These are phyloP conservation scores for Mormyrus proboscirostris DNA, from an alignment of 2,797 vertebrate genomes.

Conservation along the genomic window DNA sequence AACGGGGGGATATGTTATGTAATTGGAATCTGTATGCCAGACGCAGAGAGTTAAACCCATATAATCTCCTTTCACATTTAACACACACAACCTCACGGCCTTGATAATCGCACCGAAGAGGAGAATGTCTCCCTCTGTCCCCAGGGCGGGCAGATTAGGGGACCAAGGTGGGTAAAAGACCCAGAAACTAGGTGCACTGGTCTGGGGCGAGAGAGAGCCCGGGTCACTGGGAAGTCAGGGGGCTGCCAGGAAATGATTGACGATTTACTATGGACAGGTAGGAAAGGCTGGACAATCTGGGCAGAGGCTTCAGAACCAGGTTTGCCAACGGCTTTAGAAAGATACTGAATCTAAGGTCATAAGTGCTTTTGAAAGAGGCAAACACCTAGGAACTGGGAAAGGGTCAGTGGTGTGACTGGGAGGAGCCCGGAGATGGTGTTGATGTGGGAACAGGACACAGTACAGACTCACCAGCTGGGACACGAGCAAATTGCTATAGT, in stretches of 20 bases:
- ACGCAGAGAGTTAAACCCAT: slow-evolving; percentile 79
- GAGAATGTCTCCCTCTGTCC: slow-evolving; percentile 56
- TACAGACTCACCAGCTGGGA: slow-evolving; percentile 9
- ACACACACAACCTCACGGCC: slow-evolving; percentile 67
- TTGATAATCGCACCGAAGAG: slow-evolving; percentile 69
- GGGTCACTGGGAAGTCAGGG: background rate
- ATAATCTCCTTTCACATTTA: slow-evolving; percentile 89
- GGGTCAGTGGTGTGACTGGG: background rate
- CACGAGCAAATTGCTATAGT: background rate
- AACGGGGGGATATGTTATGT: slow-evolving; percentile 66
- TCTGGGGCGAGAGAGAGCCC: background rate
- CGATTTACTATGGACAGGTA: background rate
- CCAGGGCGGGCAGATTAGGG: slow-evolving; percentile 32
- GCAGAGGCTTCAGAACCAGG: background rate
- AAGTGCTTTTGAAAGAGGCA: background rate
- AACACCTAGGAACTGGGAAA: too few relatives aligned
- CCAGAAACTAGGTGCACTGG: background rate
- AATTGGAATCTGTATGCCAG: slow-evolving; percentile 80
- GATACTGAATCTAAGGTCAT: background rate
- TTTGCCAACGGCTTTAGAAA: background rate
- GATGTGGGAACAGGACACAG: slow-evolving; percentile 19
- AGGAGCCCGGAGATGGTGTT: background rate
- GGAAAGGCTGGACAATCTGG: background rate
- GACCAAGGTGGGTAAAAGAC: slow-evolving; percentile 15
- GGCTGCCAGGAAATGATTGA: background rate